Evolutionary conservation across 2,888 invertebrate species (phyloP), one percentile per base, ranked within the genome.

Genomic region (Rhagophthalmus giganteus): DNA sequence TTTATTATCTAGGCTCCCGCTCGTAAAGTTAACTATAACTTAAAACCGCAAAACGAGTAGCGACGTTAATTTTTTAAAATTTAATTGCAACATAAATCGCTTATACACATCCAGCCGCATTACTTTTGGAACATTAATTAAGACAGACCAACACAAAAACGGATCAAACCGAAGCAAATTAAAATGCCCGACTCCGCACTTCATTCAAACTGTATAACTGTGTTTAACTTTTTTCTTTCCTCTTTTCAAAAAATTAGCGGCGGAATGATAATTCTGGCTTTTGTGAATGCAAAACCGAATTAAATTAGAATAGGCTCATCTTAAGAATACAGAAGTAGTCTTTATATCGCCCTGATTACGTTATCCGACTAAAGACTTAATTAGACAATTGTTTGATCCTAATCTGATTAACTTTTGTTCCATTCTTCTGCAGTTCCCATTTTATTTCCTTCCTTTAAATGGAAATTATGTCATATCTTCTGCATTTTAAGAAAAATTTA

Each of bases 321-420:
- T 49, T 49, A 55, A 55, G 60, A 60, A 60, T 60, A 57, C 57
- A 60, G 49, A 60, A 57, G 57, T 48, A 57, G 55, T 49, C 49
- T 45, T 49, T 54, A 54, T 54, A 45, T 54, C 44, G 48, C 26
- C 13, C 53, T 65, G 66, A 68, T 67, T 68, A 59, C 59, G 54
- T 57, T 58, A 59, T 46, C 54, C 51, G 55, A 55, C 58, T 65
- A 62, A 66, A 66, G 67, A 66, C 67, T 69, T 69, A 71, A 71
- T 71, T 69, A 69, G 66, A 69, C 70, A 66, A 70, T 68, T 70
- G 71, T 70, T 70, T 70, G 71, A 70, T 68, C 64, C 65, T 66
- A 68, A 71, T 69, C 67, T 66, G 65, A 69, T 71, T 68, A 70
- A 65, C 66, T 69, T 68, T 65, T 64, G 64, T 63, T 61, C 60